Evolutionary conservation across 2,797 vertebrate species (phyloP), one percentile per base, ranked within the genome.

Genomic region (Lycodopsis pacificus): DNA sequence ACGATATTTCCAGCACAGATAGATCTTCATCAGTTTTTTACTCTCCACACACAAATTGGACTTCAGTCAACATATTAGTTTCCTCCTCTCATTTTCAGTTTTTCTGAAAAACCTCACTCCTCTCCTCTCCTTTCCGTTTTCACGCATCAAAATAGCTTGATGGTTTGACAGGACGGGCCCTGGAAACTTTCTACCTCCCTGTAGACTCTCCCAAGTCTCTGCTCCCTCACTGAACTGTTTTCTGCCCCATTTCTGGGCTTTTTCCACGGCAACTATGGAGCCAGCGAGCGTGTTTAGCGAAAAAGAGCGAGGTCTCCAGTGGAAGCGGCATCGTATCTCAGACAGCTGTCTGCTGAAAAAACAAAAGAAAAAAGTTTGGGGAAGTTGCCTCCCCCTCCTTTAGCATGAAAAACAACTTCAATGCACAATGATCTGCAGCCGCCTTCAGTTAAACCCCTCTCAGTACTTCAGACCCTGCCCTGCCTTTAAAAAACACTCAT

Each of bases 191-290:
- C 83, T 65, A 64, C 74, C 84, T 93, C 93, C 92, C 93, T 81
- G 80, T 88, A 93, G 92, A 93, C 91, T 81, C 77, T 89, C 85
- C 89, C 65, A 83, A 92, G 85, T 93, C 90, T 95, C 93, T 80
- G 89, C 91, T 94, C 91, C 90, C 92, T 91, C 88, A 91, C 86
- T 92, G 93, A 94, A 93, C 94, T 92, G 89, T 91, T 92, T 90
- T 93, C 92, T 95, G 94, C 92, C 91, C 94, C 93, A 93, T 94
- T 93, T 95, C 89, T 86, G 83, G 80, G 88, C 86, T 93, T 93
- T 34, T 94, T 93, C 93, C 90, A 94, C 94, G 92, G 94, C 91
- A 95, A 95, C 94, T 65, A 85, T 34, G 84, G 84, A 93, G 87
- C 88, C 80, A 78, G 89, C 56, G 27, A 86, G 82, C 62, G n/a